phyloP scores from a whole-genome alignment of 1,140 invertebrate species.

The Drosophila nigrodunni region DNA sequence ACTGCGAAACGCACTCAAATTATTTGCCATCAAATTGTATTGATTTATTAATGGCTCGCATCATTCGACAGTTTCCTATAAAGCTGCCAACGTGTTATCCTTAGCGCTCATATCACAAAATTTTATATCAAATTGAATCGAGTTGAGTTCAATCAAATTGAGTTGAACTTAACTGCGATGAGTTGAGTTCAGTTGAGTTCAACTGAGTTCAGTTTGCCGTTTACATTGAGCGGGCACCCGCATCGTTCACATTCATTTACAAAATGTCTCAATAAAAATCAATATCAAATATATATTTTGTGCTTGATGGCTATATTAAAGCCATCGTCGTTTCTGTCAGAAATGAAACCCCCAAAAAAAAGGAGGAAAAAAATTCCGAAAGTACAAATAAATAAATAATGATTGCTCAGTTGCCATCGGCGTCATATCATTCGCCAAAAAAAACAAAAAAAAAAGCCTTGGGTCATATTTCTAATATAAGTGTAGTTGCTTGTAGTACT shows the following conservation, averaged over 20 bases:
- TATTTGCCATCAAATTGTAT: slow-evolving; percentile 76
- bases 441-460: not conserved
- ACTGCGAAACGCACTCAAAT: slow-evolving; percentile 59
- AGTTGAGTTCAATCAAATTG: not conserved
- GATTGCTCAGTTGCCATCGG: not conserved
- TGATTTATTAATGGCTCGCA: slow-evolving; percentile 74
- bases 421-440: not conserved
- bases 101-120: slow-evolving; percentile 19
- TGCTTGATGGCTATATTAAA: slow-evolving; percentile 65
- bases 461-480: not conserved
- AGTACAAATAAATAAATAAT: not conserved
- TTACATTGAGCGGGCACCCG: not conserved
- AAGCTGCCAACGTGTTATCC: slow-evolving; percentile 30
- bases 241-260: slow-evolving; percentile 62
- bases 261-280: slow-evolving; percentile 79
- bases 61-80: slow-evolving; percentile 55
- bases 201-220: not conserved
- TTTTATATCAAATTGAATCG: not conserved
- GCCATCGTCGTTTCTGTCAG: slow-evolving; percentile 1
- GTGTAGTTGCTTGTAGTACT: not conserved
- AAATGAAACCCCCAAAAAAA: not conserved
- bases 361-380: not conserved
- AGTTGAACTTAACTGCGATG: not conserved
- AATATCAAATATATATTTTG: slow-evolving; percentile 62
- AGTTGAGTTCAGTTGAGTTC: not conserved